Evolutionary conservation across 2,113 vertebrate species (phyloP), one percentile per base, ranked within the genome.

Genomic region (Taurulus bubalis): DNA sequence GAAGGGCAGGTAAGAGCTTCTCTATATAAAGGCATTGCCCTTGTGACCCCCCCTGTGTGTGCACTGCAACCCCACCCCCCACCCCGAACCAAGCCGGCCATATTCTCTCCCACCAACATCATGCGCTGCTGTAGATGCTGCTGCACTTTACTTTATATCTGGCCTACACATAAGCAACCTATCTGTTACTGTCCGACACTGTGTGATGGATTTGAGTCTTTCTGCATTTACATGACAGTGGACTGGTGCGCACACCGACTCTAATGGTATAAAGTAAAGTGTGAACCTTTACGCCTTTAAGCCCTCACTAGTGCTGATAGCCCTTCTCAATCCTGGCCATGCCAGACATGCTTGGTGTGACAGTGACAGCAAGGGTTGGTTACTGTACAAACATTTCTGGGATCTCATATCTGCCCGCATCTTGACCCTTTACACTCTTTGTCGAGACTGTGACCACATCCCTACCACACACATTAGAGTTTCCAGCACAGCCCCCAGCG

Each of bases 1-100:
- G 42, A 92, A 93, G 90, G 91, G 94, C 95, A 97, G 96, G 96
- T 96, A 96, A 97, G 96, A 77, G 80, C 80, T 87, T 84, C 83
- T 86, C 91, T 90, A 60, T 91, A 80, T 85, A 80, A 83, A 85
- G 77, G 79, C 81, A 80, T 91, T 75, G 89, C 80, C 85, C 87
- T 85, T 84, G 82, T 91, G 83, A 91, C 74, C 86, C 85, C 40
- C 34, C 34, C 34, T 86, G 84, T 90, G 86, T 93, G 63, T 92
- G 85, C 87, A 83, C 85, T 78, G 84, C 86, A 71, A 89, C 53
- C 77, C 78, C 47, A 62, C 66, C 49, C 47, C 55, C 55, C 51
- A 34, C 70, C 58, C 53, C n/a, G 30, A 77, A 69, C 32, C 63
- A 36, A 87, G 71, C 72, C 10, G 51, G 67, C 56, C 81, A 65